Conservation (phyloP, 1,140 invertebrate genomes). For the Camponotus vicinus region DNA sequence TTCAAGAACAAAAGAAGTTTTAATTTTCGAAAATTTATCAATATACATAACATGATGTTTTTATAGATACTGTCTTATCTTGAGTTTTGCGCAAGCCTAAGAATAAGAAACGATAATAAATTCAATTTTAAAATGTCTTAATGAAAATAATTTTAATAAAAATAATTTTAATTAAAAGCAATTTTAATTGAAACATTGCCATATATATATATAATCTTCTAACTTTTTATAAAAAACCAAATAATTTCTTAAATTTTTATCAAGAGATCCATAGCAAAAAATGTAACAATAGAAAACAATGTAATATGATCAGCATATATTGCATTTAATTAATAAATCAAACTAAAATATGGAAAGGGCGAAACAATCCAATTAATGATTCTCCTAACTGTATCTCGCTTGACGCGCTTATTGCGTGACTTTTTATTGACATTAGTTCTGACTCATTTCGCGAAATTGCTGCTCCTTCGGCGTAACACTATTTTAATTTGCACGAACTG, state of each 20-base stretch:
- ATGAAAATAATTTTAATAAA: too few species aligned
- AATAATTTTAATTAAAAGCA: not conserved
- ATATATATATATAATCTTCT: not conserved
- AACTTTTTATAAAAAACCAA: not conserved
- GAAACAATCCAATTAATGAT: not conserved
- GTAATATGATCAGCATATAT: not conserved
- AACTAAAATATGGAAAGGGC: not conserved
- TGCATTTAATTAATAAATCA: not conserved
- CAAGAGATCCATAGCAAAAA: not conserved
- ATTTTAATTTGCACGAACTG: conserved; percentile 42
- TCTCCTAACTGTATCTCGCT: not conserved
- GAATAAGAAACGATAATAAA: too few species aligned
- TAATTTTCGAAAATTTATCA: too few species aligned
- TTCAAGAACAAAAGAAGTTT: too few species aligned
- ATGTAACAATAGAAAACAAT: not conserved
- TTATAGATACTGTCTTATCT: too few species aligned
- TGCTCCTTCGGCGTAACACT: not conserved
- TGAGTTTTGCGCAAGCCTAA: too few species aligned
- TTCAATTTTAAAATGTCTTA: too few species aligned
- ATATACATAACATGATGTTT: too few species aligned
- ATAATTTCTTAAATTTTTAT: not conserved
- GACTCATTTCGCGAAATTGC: not conserved
- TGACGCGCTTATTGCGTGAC: not conserved
- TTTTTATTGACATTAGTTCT: conserved; percentile 30
- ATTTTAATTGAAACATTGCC: not conserved